Conservation (phyloP, 2,888 invertebrate genomes). For the Lagria hirta region DNA sequence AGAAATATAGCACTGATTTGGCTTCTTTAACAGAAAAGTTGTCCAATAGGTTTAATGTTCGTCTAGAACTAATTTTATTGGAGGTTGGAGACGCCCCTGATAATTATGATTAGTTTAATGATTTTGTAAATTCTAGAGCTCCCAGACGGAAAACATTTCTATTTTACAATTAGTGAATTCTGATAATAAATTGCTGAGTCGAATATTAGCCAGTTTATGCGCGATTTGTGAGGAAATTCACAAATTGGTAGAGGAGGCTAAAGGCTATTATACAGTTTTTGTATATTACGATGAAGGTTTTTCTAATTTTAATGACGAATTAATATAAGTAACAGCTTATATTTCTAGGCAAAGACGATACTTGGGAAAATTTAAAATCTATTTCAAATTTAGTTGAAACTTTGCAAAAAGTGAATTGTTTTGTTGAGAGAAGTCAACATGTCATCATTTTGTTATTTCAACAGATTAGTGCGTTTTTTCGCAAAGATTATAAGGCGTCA, state of each 20-base stretch:
- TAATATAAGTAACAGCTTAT: not conserved
- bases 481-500: slow-evolving; percentile 52
- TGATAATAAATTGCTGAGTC: slow-evolving; percentile 79
- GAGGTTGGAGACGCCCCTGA: slow-evolving; percentile 25
- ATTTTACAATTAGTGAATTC: slow-evolving; percentile 74
- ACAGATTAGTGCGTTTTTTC: slow-evolving; percentile 73
- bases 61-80: slow-evolving; percentile 34
- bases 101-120: slow-evolving; percentile 37
- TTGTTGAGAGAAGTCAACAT: slow-evolving; percentile 70
- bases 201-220: slow-evolving; percentile 76
- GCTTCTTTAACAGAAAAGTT: slow-evolving; percentile 46
- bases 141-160: slow-evolving; percentile 64
- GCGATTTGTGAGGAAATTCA: slow-evolving; percentile 78
- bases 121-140: slow-evolving; percentile 41
- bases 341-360: slow-evolving; percentile 38
- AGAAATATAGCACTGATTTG: slow-evolving; percentile 51
- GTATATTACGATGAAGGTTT: slow-evolving; percentile 69
- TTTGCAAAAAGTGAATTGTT: slow-evolving; percentile 66
- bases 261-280: slow-evolving; percentile 63
- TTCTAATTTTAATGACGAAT: not conserved
- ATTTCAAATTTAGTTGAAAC: slow-evolving; percentile 61
- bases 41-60: slow-evolving; percentile 36
- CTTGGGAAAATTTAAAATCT: slow-evolving; percentile 42
- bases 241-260: slow-evolving; percentile 67
- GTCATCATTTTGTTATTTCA: slow-evolving; percentile 71